These are phyloP conservation scores for Falco peregrinus DNA, from an alignment of 2,797 vertebrate genomes.

Conservation along the genomic window DNA sequence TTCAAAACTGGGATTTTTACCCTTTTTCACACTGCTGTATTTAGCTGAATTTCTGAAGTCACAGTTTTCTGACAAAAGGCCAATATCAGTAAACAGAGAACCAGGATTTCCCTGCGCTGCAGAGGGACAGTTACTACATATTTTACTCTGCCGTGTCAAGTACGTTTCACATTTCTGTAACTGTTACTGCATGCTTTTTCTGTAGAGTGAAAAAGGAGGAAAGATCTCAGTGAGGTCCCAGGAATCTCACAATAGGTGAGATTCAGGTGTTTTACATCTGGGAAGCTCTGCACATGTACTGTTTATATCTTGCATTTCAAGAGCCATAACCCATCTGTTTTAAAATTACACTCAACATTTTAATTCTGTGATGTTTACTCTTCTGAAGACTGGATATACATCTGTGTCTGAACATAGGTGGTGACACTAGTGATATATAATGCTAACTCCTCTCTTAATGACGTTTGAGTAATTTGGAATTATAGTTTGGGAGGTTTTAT, in stretches of 20 bases:
- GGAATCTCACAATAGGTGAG: not conserved
- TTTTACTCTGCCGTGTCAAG: not conserved
- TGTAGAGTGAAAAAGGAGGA: not conserved
- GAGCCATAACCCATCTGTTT: not conserved
- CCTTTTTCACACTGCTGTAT: not conserved
- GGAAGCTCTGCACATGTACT: not conserved
- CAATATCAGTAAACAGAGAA: not conserved
- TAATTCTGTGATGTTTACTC: not conserved
- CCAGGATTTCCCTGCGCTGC: not conserved
- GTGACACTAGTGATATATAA: fast-evolving
- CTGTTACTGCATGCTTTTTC: not conserved
- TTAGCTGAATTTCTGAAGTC: not conserved
- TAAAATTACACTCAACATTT: not conserved
- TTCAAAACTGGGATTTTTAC: not conserved
- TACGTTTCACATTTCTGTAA: fast-evolving
- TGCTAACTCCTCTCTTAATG: not conserved
- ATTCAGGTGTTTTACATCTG: not conserved
- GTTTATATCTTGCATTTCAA: not conserved
- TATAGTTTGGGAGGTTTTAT: not conserved
- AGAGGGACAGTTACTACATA: not conserved
- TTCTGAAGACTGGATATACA: not conserved
- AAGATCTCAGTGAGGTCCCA: not conserved
- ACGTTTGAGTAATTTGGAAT: not conserved
- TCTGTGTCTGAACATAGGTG: not conserved
- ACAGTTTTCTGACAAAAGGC: not conserved